Percentiles rank a stretch among this genome's conserved stretches.
phyloP scores from a whole-genome alignment of 2,888 invertebrate species.

The Apamea monoglypha region DNA sequence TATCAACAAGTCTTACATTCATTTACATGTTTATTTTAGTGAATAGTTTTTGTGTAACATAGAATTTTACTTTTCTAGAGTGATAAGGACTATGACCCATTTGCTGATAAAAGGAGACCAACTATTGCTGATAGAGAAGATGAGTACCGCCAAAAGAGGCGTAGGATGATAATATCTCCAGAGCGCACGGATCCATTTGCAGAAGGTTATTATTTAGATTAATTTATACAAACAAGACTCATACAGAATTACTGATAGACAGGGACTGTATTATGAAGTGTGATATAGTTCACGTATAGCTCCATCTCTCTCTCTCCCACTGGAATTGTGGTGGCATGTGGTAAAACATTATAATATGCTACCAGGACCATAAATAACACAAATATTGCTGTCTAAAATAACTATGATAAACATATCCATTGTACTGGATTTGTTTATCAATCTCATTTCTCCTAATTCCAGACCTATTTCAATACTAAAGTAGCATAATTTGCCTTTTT shows the following conservation, averaged over 20 bases:
- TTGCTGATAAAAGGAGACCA: conserved; percentile 97
- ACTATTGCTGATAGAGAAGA: conserved; percentile 99
- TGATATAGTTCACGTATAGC: not conserved
- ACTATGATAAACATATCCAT: not conserved
- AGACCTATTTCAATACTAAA: not conserved
- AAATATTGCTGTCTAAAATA: not conserved
- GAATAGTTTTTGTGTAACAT: not conserved
- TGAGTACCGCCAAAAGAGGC: conserved; percentile 97
- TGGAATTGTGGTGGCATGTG: not conserved
- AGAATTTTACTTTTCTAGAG: conserved; percentile 89
- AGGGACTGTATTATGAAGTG: not conserved
- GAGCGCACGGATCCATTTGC: conserved; percentile 99
- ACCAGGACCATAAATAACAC: not conserved
- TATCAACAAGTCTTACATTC: not conserved
- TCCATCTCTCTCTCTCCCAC: not conserved
- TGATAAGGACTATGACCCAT: conserved; percentile 98
- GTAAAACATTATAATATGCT: not conserved
- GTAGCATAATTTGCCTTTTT: not conserved
- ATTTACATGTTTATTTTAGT: not conserved
- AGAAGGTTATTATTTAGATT: conserved; percentile 94
- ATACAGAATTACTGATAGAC: not conserved
- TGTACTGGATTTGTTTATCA: not conserved
- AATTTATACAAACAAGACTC: not conserved
- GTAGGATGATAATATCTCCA: conserved; percentile 98
- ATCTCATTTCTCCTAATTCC: not conserved